These are phyloP conservation scores for Carcharodon carcharias DNA, from an alignment of 2,797 vertebrate genomes.

Conservation along the genomic window DNA sequence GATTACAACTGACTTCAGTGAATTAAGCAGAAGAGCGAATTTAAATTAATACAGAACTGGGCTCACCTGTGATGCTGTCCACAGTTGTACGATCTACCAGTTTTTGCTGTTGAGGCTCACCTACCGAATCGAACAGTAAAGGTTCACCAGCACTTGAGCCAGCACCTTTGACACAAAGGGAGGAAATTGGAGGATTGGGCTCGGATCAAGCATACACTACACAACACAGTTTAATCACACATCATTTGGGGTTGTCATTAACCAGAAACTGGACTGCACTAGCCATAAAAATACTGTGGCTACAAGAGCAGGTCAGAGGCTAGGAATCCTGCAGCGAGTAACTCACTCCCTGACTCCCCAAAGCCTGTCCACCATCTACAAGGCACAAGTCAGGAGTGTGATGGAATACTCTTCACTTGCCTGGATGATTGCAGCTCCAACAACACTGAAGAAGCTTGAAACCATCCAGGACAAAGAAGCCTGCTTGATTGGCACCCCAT, in stretches of 20 bases:
- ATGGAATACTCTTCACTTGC: no score
- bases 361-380: no score
- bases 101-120: neutral
- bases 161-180: neutral
- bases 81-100: neutral
- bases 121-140: neutral
- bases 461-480: no score
- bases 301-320: no score
- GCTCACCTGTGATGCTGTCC: neutral
- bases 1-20: neutral
- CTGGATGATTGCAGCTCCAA: no score
- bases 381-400: no score
- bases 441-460: no score
- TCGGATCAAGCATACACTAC: neutral
- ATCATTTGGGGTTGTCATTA: neutral
- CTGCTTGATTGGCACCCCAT: no score
- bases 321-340: no score
- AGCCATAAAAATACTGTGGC: no score
- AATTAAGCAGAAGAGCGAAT: neutral
- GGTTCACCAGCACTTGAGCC: neutral
- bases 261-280: no score
- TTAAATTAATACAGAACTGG: neutral
- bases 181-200: neutral
- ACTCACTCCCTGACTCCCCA: no score
- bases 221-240: neutral